Evolutionary conservation across 2,797 vertebrate species (phyloP), one percentile per base, ranked within the genome.

Genomic region (Rhyacichthys aspro): DNA sequence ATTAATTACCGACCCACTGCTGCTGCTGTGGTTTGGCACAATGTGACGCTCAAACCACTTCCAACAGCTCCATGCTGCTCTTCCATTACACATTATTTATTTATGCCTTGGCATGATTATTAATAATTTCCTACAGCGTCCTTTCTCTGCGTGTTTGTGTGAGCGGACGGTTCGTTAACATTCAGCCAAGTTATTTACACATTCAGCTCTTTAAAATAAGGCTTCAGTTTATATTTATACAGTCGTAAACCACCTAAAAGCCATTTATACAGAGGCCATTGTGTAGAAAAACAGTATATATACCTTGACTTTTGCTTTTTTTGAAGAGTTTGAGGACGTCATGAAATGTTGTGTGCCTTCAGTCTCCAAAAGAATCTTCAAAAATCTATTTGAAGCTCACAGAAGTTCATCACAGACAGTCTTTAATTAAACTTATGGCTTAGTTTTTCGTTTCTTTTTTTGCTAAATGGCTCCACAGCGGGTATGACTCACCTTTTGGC

Each of bases 1-100:
- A 76, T 86, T 85, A 88, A 90, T 89, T 86, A 87, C 82, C 69
- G 76, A 81, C 75, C 71, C 52, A 61, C 81, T 79, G 83, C 85
- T 77, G 74, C 70, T 79, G 65, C 57, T 55, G 70, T 38, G 64
- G 47, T 74, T 74, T 74, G 62, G 60, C 74, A 52, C 70, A 64
- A 78, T 77, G 58, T 74, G 80, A 67, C 71, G 64, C 79, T 82
- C 81, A 52, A 74, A 77, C 76, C 68, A 3, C 72, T 78, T 62
- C 23, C 23, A 28, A 9, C 79, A 42, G 69, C 55, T 67, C 19
- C 49, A 58, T 33, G 52, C 62, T 28, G 15, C 70, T 55, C 58
- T 78, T 67, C 36, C 56, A 10, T 54, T 69, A 60, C 3, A 16
- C 75, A 87, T 90, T 67, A 85, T 83, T 87, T 86, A 83, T 88